Base-by-base conservation (phyloP, 2,797 vertebrate genomes). In the Crocidura indochinensis region DNA sequence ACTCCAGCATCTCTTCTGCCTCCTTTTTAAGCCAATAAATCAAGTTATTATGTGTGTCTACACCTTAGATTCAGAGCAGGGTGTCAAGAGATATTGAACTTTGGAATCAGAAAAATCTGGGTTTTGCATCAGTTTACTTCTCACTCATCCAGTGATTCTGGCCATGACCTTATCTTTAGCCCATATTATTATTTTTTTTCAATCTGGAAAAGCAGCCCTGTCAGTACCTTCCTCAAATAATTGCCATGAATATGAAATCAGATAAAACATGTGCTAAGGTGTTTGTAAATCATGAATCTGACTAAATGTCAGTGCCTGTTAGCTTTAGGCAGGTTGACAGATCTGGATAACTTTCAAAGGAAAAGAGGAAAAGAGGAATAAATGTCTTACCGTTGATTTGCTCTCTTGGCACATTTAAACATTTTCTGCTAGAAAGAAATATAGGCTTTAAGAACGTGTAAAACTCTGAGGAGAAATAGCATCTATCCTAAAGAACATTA, bases 131-230 rank as follows among this genome's bases (percentile, higher is more conserved):
- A 8, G 29, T 47, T 87, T 51, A 46, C 64, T 60, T 76, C 9
- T 88, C 31, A 62, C 1, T 46, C 11, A 49, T 14, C 3, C 2
- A n/a, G 12, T 77, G 8, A 31, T 46, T 17, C 27, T 47, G 6
- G 10, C 26, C 22, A 3, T n/a, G 49, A n/a, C 56, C 72, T 71
- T 84, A 90, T 64, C n/a, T 47, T 27, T n/a, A 10, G 27, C 1
- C 51, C 38, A 49, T 83, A 53, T 86, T 82, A 56, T 56, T n/a
- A n/a, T n/a, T n/a, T 11, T 19, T 93, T 77, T 73, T 91, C 26
- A 78, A 2, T 31, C 85, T 68, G 31, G 74, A 86, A 60, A 67
- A 73, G 64, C 87, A 17, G 3, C 80, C 90, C 22, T 22, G 51
- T 44, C 9, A 82, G 10, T 14, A 65, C 67, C n/a, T 94, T 65